Evolutionary conservation across 2,797 vertebrate species (phyloP).

Genomic region (Cyclopterus lumpus): DNA sequence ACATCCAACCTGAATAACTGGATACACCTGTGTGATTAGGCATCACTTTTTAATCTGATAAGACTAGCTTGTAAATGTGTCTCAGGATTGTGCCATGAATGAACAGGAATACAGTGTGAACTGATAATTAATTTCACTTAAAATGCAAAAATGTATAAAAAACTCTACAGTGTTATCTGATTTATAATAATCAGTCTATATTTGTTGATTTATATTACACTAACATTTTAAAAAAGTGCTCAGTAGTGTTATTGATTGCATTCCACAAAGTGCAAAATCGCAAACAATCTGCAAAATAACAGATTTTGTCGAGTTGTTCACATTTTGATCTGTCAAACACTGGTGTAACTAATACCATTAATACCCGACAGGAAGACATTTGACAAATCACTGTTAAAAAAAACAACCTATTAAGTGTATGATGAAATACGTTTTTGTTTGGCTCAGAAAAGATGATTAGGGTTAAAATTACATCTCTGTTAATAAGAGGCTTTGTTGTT

Average conservation of each 20-base stretch:
- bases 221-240: no score
- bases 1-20: not conserved
- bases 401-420: not conserved
- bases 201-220: not conserved
- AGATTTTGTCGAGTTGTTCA: not conserved
- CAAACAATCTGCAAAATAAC: no score
- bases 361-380: not conserved
- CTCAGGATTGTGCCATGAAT: not conserved
- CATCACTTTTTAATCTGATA: not conserved
- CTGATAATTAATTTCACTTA: not conserved
- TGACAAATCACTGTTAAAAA: not conserved
- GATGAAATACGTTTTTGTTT: not conserved
- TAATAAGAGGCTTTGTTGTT: not conserved
- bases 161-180: not conserved
- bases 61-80: not conserved
- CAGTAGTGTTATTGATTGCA: not conserved
- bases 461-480: not conserved
- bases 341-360: slow-evolving; percentile 5
- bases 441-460: not conserved
- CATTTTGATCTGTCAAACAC: slow-evolving; percentile 27
- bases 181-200: not conserved
- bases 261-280: not conserved
- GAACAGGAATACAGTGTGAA: not conserved
- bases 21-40: not conserved
- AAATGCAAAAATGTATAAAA: not conserved